These are phyloP conservation scores for Sitophilus oryzae DNA, from an alignment of 1,140 invertebrate species.

Conservation along the genomic window DNA sequence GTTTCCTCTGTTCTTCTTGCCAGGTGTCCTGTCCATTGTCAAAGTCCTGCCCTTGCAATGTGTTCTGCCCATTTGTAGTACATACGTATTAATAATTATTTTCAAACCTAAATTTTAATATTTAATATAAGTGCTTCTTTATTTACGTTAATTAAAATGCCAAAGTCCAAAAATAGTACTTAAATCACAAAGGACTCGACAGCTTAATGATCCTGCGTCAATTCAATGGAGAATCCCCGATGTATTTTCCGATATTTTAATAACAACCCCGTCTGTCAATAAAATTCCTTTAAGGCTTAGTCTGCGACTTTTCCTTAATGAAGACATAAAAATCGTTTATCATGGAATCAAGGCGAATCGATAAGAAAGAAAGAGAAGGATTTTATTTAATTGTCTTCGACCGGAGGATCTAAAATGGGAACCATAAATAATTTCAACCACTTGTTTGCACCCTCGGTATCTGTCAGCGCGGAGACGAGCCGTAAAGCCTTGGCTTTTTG, in stretches of 20 bases:
- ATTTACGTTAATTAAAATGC: too few relatives aligned
- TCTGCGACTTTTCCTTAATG: not conserved
- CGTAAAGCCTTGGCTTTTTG: constrained; percentile 22
- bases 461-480: constrained; percentile 19
- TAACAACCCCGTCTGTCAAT: not conserved
- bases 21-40: too few relatives aligned
- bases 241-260: not conserved
- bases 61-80: too few relatives aligned
- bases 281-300: not conserved
- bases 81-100: too few relatives aligned
- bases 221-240: not conserved
- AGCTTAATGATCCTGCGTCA: not conserved
- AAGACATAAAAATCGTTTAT: constrained; percentile 8
- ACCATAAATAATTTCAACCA: constrained; percentile 35
- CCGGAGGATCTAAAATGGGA: constrained; percentile 25
- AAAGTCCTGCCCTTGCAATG: too few relatives aligned
- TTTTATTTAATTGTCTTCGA: constrained; percentile 31
- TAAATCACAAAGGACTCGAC: too few relatives aligned
- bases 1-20: too few relatives aligned
- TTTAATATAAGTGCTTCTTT: too few relatives aligned
- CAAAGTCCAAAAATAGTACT: too few relatives aligned
- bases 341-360: constrained; percentile 15
- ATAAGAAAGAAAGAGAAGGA: constrained; percentile 19
- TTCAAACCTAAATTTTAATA: too few relatives aligned
- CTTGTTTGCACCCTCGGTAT: constrained; percentile 34